Percentiles rank a stretch among this genome's conserved stretches.
phyloP scores from a whole-genome alignment of 2,888 invertebrate species.

The Rhagonycha fulva region DNA sequence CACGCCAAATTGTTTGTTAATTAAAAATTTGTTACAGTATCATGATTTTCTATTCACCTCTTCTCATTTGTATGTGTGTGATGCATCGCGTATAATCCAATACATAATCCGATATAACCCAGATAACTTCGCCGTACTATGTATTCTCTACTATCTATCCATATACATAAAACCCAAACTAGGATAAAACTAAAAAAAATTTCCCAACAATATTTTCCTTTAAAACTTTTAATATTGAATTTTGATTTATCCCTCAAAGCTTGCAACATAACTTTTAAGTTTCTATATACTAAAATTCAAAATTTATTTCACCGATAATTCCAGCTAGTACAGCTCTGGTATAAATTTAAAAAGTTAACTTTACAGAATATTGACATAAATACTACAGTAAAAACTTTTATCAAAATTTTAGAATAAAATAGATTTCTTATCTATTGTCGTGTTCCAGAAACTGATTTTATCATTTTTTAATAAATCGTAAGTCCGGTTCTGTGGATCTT shows the following conservation, averaged over 20 bases:
- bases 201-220: not conserved
- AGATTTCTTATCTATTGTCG: no score
- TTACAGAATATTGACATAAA: no score
- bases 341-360: not conserved
- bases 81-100: not conserved
- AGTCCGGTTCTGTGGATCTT: no score
- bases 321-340: not conserved
- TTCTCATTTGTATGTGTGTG: not conserved
- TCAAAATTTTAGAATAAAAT: no score
- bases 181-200: not conserved
- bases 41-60: not conserved
- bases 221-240: not conserved
- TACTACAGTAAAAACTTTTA: no score
- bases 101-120: not conserved
- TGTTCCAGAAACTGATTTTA: no score
- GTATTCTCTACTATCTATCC: not conserved
- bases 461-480: no score
- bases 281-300: not conserved
- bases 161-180: not conserved
- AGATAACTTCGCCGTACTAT: not conserved
- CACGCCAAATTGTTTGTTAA: not conserved
- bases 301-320: not conserved
- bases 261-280: not conserved
- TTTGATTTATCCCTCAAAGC: not conserved
- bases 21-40: not conserved